Evolutionary conservation across 2,888 invertebrate genomes (phyloP).

Genomic region (Cylindroiulus punctatus): DNA sequence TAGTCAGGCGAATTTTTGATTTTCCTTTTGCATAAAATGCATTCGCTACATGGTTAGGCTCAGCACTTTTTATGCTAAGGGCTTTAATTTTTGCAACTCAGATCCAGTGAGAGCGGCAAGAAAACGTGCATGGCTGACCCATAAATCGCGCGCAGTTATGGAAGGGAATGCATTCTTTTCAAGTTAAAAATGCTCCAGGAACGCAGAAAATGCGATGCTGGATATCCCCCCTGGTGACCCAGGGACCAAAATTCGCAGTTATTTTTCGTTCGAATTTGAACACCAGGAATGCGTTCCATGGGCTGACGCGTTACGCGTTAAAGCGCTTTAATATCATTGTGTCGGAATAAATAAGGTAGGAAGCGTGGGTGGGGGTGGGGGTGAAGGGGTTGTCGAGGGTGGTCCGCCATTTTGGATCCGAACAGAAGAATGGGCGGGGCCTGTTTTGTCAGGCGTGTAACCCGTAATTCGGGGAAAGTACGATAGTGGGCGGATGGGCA

Average conservation of each 20-base stretch:
- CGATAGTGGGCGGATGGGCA: not conserved
- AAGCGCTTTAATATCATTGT: conserved; percentile 17
- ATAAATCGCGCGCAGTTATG: too few species aligned
- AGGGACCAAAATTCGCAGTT: not conserved
- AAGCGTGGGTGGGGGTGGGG: not conserved
- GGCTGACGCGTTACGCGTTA: conserved; percentile 20
- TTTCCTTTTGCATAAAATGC: too few species aligned
- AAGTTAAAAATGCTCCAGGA: too few species aligned
- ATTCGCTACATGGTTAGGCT: too few species aligned
- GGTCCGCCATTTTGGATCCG: not conserved
- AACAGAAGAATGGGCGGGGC: conserved; percentile 2
- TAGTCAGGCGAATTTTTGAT: too few species aligned
- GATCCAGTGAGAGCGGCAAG: too few species aligned
- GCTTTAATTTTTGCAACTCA: too few species aligned
- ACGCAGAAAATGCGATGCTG: too few species aligned
- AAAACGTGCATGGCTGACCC: too few species aligned
- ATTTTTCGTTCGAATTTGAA: not conserved
- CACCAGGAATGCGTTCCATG: not conserved
- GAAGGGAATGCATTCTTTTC: too few species aligned
- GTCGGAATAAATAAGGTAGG: not conserved
- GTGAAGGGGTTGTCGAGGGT: not conserved
- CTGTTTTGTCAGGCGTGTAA: conserved; percentile 36
- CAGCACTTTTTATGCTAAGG: too few species aligned
- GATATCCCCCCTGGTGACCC: too few species aligned
- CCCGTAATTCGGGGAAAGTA: conserved; percentile 16